phyloP scores from a whole-genome alignment of 2,888 invertebrate species.

The Maniola hyperantus region DNA sequence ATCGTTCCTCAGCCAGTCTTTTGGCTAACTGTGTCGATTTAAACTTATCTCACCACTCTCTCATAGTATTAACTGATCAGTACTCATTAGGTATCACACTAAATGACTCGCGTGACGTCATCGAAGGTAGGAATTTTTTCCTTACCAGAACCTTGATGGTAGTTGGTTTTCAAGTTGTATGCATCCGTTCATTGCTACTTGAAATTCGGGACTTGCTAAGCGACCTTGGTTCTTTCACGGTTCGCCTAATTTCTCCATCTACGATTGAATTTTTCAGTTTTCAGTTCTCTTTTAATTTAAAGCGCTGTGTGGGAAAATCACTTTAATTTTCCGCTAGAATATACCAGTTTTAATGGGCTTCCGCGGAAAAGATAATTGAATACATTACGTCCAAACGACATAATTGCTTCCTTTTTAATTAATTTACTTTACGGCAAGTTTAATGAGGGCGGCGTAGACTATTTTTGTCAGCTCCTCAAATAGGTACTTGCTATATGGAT shows the following conservation, averaged over 20 bases:
- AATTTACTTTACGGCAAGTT: constrained; percentile 4
- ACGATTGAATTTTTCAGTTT: neutral
- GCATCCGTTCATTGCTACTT: too few species aligned
- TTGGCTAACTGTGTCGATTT: too few species aligned
- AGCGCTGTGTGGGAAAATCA: constrained; percentile 4
- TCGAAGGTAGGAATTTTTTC: too few species aligned
- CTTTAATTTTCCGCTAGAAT: constrained; percentile 71
- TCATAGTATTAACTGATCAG: too few species aligned
- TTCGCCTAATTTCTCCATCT: neutral
- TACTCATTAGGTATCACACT: too few species aligned
- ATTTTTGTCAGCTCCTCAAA: neutral
- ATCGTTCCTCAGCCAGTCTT: too few species aligned
- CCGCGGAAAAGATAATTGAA: constrained; percentile 20
- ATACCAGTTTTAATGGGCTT: constrained; percentile 50
- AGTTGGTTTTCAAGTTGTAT: too few species aligned
- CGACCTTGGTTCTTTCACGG: too few species aligned
- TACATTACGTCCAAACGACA: constrained; percentile 14
- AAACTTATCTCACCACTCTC: too few species aligned
- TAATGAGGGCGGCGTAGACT: constrained; percentile 3
- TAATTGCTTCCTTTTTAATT: constrained; percentile 20
- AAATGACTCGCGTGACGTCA: too few species aligned
- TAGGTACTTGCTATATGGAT: neutral
- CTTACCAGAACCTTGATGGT: too few species aligned
- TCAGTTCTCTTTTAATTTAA: constrained; percentile 3
- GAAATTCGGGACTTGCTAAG: too few species aligned